Evolutionary conservation across 2,113 vertebrate species (phyloP), one percentile per base, ranked within the genome.

Genomic region (Aviceda subcristata): DNA sequence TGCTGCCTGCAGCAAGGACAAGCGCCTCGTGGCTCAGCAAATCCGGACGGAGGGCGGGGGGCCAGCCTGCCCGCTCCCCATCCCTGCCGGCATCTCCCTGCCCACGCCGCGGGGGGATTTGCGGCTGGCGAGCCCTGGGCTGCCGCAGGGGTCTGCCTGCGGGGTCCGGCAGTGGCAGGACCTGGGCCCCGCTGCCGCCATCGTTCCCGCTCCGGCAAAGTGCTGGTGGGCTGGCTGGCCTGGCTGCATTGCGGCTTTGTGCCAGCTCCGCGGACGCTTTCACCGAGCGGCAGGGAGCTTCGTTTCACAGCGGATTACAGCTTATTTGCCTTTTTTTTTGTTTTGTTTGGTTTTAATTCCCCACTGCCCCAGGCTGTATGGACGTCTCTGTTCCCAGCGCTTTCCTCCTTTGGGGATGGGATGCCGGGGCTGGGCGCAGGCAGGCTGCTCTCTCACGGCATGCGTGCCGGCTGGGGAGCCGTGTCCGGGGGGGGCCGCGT

Each of bases 1-100:
- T 81, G 59, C 89, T 95, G 91, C 95, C 90, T 71, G 3, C 91
- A 76, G 82, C 97, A 97, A 98, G 97, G 96, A n/a, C 97, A 96
- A 64, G 86, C 16, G 6, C 64, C 92, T 86, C 43, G 22, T 27
- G 1, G 64, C 38, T 43, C 59, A 30, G 90, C 79, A 64, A 21
- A 57, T 50, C 62, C 1, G 1, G 2, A 9, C 3, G 73, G 55
- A 34, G 14, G 43, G 19, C 0, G 3, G 18, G 41, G 56, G 39
- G 11, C 29, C 4, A 3, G 20, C 32, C 30, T 29, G 60, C 46
- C 57, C 2, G 6, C 15, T 74, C 51, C 34, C 87, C 45, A 13
- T 38, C 60, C 45, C 53, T 7, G 15, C 34, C 4, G 2, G 19
- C 53, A 50, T 16, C 43, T 29, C 43, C 34, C 50, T 23, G 62